Evolutionary conservation across 2,888 invertebrate genomes (phyloP).

Genomic region (Poecilobothrus nobilitatus): DNA sequence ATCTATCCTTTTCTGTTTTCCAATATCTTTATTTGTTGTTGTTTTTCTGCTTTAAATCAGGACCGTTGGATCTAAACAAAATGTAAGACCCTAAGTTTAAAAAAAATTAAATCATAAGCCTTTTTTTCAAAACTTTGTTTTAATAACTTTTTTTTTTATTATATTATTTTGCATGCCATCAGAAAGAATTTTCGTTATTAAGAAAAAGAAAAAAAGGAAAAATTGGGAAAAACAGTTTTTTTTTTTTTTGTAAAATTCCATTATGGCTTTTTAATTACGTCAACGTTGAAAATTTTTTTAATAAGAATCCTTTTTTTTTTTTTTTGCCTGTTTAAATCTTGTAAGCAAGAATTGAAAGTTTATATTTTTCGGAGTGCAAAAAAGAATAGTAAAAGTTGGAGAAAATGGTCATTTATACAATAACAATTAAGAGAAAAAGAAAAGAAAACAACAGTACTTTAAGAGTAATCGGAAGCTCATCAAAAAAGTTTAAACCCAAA

Average conservation of each 20-base stretch:
- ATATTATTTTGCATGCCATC: neutral
- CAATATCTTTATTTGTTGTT: too few species aligned
- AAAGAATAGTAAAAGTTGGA: too few species aligned
- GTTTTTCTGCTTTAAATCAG: too few species aligned
- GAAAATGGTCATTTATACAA: too few species aligned
- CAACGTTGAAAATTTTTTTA: neutral
- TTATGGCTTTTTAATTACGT: conserved; percentile 3
- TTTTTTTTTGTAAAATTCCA: neutral
- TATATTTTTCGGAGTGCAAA: too few species aligned
- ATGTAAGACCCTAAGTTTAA: too few species aligned
- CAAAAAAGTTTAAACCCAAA: neutral
- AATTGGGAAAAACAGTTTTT: neutral
- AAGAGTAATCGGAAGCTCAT: neutral
- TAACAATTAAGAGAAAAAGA: neutral
- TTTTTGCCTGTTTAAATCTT: neutral
- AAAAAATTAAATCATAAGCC: too few species aligned
- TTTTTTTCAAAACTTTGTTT: neutral
- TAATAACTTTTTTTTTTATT: neutral
- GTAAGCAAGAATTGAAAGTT: too few species aligned
- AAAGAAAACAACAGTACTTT: neutral
- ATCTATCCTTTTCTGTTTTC: too few species aligned
- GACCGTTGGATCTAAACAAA: too few species aligned
- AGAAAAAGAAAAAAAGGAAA: neutral
- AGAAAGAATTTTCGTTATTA: neutral
- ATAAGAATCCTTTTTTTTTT: neutral